These are phyloP conservation scores for Taenioides sp. DNA, from an alignment of 2,797 vertebrate species.

Conservation along the genomic window DNA sequence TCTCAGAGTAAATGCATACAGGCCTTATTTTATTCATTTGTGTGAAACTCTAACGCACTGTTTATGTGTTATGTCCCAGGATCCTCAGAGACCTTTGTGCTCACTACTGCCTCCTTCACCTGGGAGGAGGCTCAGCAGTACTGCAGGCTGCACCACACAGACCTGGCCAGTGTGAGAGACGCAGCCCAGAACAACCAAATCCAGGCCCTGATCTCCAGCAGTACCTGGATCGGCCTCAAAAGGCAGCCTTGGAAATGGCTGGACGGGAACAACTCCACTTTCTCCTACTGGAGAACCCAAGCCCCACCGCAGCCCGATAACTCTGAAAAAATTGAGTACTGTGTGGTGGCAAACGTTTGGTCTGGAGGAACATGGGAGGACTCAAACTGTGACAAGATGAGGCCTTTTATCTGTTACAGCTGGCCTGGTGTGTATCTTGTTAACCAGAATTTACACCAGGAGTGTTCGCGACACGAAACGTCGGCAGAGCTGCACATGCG, in stretches of 20 bases:
- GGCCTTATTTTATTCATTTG: too few relatives aligned
- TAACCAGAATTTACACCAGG: too few relatives aligned
- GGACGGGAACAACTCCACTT: constrained; percentile 16
- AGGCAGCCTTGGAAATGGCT: constrained; percentile 45
- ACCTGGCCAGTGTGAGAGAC: constrained; percentile 48
- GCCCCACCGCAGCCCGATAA: not conserved
- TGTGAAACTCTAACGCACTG: too few relatives aligned
- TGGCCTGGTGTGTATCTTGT: constrained; percentile 6
- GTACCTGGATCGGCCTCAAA: constrained; percentile 43
- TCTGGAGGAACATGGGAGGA: constrained; percentile 17
- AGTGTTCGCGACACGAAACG: too few relatives aligned
- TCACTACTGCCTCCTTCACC: accelerated
- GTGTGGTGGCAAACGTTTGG: accelerated
- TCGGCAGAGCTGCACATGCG: too few relatives aligned
- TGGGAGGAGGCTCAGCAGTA: constrained; percentile 43
- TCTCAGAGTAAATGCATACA: too few relatives aligned
- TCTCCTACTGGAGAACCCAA: constrained; percentile 21
- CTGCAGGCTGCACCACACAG: constrained; percentile 42
- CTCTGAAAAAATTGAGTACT: accelerated
- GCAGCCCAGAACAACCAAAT: constrained; percentile 16
- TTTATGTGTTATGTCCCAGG: constrained; percentile 16
- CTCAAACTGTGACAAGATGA: accelerated
- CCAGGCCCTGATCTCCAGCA: accelerated
- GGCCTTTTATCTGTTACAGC: constrained; percentile 34
- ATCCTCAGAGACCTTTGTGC: not conserved